These are phyloP conservation scores for rabbit (Oryctolagus cuniculus) DNA, from an alignment of 2,113 vertebrate species.

Conservation along the genomic window DNA sequence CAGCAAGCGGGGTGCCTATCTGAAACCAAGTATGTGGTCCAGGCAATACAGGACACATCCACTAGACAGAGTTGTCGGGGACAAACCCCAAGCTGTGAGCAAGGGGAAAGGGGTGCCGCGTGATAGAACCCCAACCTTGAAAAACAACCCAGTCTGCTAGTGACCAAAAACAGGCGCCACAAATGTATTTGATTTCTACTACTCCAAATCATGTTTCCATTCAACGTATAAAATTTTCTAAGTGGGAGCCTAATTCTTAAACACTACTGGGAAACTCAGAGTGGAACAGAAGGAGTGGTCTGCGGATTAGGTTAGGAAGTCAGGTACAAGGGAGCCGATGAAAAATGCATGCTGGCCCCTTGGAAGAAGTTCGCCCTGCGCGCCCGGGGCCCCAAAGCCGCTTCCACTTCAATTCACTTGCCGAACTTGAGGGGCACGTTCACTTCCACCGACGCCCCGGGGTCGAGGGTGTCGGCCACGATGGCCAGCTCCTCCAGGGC, in stretches of 20 bases:
- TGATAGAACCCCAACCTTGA: not conserved
- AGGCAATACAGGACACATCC: not conserved
- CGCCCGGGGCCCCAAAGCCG: not conserved
- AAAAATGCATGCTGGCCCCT: not conserved
- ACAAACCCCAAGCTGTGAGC: not conserved
- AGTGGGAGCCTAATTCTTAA: not conserved
- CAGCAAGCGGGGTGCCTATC: not conserved
- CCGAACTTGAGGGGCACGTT: slow-evolving; percentile 92
- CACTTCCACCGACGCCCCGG: slow-evolving; percentile 89
- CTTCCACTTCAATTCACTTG: slow-evolving; percentile 82
- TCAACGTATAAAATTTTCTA: not conserved
- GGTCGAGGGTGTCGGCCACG: slow-evolving; percentile 82
- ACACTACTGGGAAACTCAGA: not conserved
- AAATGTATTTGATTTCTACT: not conserved
- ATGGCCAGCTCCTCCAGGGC: slow-evolving; percentile 88
- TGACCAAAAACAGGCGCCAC: not conserved
- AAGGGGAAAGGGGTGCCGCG: not conserved
- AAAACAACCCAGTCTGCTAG: not conserved
- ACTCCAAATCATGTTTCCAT: not conserved
- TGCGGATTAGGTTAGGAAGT: not conserved
- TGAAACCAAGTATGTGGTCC: not conserved
- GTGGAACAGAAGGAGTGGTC: not conserved
- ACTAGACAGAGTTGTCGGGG: not conserved
- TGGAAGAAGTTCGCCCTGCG: not conserved
- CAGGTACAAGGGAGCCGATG: not conserved